phyloP scores from a whole-genome alignment of 2,888 invertebrate species.

The Watsonalla binaria region DNA sequence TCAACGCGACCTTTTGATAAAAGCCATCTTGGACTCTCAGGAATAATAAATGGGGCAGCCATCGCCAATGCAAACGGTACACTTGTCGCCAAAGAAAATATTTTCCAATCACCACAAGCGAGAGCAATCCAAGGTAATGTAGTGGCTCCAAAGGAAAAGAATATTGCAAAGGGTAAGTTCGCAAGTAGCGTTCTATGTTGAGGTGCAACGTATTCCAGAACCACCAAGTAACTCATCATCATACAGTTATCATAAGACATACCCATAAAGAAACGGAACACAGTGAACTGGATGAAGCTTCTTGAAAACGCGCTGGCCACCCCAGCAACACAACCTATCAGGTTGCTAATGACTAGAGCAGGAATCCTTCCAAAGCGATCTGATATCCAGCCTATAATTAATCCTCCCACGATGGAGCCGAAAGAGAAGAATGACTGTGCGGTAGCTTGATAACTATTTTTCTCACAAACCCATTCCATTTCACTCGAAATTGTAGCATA shows the following conservation, averaged over 20 bases:
- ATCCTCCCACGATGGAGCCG: slow-evolving; percentile 55
- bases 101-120: slow-evolving; percentile 54
- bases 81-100: slow-evolving; percentile 46
- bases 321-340: slow-evolving; percentile 49
- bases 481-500: slow-evolving; percentile 56
- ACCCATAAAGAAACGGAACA: slow-evolving; percentile 54
- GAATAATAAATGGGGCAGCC: slow-evolving; percentile 44
- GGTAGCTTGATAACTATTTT: slow-evolving; percentile 49
- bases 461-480: slow-evolving; percentile 58
- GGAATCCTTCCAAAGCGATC: slow-evolving; percentile 53
- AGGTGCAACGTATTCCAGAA: slow-evolving; percentile 54
- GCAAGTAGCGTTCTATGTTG: slow-evolving; percentile 54
- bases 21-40: slow-evolving; percentile 62
- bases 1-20: slow-evolving; percentile 48
- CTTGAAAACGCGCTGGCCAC: slow-evolving; percentile 37
- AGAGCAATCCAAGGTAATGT: slow-evolving; percentile 54
- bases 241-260: slow-evolving; percentile 60
- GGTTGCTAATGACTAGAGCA: slow-evolving; percentile 43
- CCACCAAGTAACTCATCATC: slow-evolving; percentile 54
- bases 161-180: slow-evolving; percentile 51
- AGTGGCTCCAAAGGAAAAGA: slow-evolving; percentile 37
- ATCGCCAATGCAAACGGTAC: slow-evolving; percentile 44
- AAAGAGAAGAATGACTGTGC: slow-evolving; percentile 56
- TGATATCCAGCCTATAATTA: slow-evolving; percentile 50
- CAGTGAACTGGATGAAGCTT: slow-evolving; percentile 40